phyloP scores from a whole-genome alignment of 1,140 invertebrate species.

The Magallana gigas region DNA sequence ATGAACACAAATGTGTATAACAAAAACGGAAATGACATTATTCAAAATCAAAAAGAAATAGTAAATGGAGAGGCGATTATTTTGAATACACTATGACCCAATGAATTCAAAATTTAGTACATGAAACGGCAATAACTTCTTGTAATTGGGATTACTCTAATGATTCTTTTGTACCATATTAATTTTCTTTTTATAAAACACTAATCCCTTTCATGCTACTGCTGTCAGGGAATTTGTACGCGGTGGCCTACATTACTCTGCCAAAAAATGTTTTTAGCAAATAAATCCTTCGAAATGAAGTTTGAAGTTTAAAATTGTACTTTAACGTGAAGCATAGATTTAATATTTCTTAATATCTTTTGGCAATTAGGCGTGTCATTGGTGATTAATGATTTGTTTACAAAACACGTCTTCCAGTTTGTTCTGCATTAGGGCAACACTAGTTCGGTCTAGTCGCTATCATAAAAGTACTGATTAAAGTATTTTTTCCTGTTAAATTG shows the following conservation, averaged over 20 bases:
- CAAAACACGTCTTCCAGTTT: background rate
- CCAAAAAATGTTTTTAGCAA: background rate
- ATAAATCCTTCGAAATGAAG: background rate
- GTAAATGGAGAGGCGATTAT: no score
- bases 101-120: no score
- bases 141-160: background rate
- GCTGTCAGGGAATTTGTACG: background rate
- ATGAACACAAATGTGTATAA: no score
- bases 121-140: background rate
- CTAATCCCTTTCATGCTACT: conserved; percentile 2
- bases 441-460: conserved; percentile 45
- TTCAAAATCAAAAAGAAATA: no score
- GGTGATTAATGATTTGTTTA: background rate
- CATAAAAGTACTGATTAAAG: conserved; percentile 58
- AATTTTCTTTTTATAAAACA: background rate
- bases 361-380: background rate
- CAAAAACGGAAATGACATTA: no score
- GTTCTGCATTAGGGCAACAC: background rate
- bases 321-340: background rate
- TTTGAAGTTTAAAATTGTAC: background rate
- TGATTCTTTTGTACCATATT: conserved; percentile 2
- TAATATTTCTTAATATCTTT: background rate
- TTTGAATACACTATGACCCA: no score
- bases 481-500: conserved; percentile 57
- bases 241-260: background rate